phyloP scores from a whole-genome alignment of 2,113 vertebrate genomes.

The Gymnarchus niloticus region DNA sequence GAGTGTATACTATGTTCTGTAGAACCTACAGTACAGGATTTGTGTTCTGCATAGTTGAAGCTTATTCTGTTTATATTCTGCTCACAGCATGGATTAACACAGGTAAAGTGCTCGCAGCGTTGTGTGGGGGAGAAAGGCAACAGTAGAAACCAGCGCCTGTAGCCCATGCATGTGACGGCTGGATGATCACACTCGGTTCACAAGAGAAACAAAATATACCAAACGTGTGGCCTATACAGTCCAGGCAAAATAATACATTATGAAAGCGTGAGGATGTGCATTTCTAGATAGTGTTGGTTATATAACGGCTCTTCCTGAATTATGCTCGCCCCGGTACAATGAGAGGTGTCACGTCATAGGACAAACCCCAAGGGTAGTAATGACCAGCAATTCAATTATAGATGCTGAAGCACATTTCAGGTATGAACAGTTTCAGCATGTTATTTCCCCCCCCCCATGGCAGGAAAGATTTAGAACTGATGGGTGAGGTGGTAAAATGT shows the following conservation, averaged over 20 bases:
- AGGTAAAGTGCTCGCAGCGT: conserved; percentile 47
- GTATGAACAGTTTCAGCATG: too few relatives aligned
- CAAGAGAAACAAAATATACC: neutral
- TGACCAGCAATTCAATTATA: too few relatives aligned
- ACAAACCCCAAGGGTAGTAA: too few relatives aligned
- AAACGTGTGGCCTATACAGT: neutral
- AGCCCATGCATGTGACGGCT: neutral
- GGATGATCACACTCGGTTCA: neutral
- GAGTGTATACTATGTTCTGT: conserved; percentile 19
- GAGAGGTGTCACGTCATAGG: too few relatives aligned
- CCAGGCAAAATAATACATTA: neutral
- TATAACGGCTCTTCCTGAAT: too few relatives aligned
- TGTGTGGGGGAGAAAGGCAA: conserved; percentile 44
- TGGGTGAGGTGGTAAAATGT: neutral
- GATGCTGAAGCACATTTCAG: too few relatives aligned
- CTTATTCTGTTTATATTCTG: conserved; percentile 31
- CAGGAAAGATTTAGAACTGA: neutral
- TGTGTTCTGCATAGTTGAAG: conserved; percentile 53
- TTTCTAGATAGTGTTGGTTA: too few relatives aligned
- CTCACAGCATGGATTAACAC: conserved; percentile 38
- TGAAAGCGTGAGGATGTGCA: neutral
- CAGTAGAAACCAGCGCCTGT: conserved; percentile 19
- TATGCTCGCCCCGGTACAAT: too few relatives aligned
- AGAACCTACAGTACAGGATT: conserved; percentile 36
- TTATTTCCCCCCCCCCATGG: too few relatives aligned